phyloP scores from a whole-genome alignment of 2,113 vertebrate genomes.

The Circaetus gallicus region DNA sequence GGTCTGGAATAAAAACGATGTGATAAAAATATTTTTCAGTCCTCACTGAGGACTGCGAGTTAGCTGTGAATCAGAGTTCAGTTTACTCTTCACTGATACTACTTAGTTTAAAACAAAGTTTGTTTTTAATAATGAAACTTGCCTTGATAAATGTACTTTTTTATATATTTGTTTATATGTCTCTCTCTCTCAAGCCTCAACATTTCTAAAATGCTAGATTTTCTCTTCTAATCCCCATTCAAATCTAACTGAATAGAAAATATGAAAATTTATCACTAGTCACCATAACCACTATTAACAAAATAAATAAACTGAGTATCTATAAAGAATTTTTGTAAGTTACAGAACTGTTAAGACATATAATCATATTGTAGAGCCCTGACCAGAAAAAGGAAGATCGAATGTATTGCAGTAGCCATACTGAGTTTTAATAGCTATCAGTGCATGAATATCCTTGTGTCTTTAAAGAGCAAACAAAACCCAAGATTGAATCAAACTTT shows the following conservation, averaged over 20 bases:
- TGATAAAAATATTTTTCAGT: not conserved
- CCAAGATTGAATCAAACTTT: accelerated
- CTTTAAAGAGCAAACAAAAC: not conserved
- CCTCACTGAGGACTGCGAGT: not conserved
- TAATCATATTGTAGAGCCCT: not conserved
- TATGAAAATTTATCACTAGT: not conserved
- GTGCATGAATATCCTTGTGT: not conserved
- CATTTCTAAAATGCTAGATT: not conserved
- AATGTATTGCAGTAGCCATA: not conserved
- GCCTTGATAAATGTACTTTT: not conserved
- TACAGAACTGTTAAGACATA: not conserved
- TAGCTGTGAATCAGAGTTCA: not conserved
- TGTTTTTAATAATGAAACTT: not conserved
- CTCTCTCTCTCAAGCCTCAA: not conserved
- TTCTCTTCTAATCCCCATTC: not conserved
- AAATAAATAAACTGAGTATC: not conserved
- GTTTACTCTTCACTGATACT: not conserved
- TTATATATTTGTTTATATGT: not conserved
- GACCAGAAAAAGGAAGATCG: not conserved
- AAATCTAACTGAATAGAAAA: not conserved
- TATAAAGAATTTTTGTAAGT: not conserved
- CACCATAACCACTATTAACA: not conserved
- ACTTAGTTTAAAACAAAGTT: not conserved
- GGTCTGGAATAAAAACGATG: not conserved
- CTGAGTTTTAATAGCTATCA: not conserved